Conservation (phyloP, 1,140 invertebrate genomes). For the Phortica variegata region DNA sequence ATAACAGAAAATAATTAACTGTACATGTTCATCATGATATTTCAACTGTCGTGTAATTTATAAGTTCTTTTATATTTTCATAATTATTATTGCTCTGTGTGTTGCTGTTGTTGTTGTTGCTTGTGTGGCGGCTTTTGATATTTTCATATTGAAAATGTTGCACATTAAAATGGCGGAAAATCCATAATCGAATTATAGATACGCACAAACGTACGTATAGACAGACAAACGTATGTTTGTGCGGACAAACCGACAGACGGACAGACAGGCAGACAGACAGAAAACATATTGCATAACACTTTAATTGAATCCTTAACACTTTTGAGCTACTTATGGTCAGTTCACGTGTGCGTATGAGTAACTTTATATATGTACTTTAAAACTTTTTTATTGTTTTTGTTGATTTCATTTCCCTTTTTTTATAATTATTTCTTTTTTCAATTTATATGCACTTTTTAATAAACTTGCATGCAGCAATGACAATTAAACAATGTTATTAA, state of each 20-base stretch:
- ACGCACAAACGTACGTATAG: conserved; percentile 1
- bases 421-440: conserved; percentile 5
- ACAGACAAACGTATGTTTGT: too few species aligned
- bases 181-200: conserved; percentile 52
- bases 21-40: conserved; percentile 43
- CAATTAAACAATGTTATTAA: too few species aligned
- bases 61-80: conserved; percentile 38
- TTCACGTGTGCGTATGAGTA: conserved; percentile 50
- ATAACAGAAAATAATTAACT: conserved; percentile 49
- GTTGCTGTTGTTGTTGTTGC: conserved; percentile 2
- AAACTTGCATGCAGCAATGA: too few species aligned
- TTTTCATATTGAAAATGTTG: conserved; percentile 39
- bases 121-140: too few species aligned
- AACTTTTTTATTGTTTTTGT: conserved; percentile 18
- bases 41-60: conserved; percentile 53
- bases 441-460: conserved; percentile 13
- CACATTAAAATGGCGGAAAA: conserved; percentile 53
- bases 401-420: conserved; percentile 21
- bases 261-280: too few species aligned
- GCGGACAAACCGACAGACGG: too few species aligned
- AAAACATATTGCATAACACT: conserved; percentile 27
- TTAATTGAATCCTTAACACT: conserved; percentile 54
- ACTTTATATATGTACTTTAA: conserved; percentile 37
- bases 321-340: conserved; percentile 49
- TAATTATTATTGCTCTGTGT: conserved; percentile 35